Evolutionary conservation across 2,888 invertebrate species (phyloP).

Genomic region (Hirtodrosophila duncani): DNA sequence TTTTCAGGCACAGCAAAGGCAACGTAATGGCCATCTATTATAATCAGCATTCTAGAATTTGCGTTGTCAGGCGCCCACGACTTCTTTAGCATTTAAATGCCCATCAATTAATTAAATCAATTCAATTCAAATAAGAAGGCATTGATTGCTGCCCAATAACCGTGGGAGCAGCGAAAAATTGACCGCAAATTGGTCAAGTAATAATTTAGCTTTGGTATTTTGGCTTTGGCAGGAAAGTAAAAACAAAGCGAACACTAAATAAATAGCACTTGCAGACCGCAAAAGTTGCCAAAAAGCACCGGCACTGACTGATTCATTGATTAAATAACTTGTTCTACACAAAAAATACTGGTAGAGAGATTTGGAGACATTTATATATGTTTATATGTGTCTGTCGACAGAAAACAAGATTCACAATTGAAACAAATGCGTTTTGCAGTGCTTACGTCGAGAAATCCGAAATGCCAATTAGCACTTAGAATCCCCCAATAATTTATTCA

Average conservation of each 20-base stretch:
- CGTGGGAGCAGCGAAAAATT: slow-evolving; percentile 49
- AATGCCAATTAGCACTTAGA: slow-evolving; percentile 38
- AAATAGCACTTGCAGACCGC: slow-evolving; percentile 31
- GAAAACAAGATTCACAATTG: slow-evolving; percentile 26
- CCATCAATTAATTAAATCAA: slow-evolving; percentile 58
- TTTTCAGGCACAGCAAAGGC: slow-evolving; percentile 6
- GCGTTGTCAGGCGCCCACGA: slow-evolving; percentile 43
- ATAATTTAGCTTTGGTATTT: slow-evolving; percentile 45
- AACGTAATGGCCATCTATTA: slow-evolving; percentile 21
- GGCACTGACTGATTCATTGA: slow-evolving; percentile 27
- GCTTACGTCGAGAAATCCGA: slow-evolving; percentile 16
- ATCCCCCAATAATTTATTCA: slow-evolving; percentile 6
- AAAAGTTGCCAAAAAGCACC: slow-evolving; percentile 24
- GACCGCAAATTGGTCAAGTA: slow-evolving; percentile 33
- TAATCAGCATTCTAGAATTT: slow-evolving; percentile 52
- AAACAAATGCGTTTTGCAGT: slow-evolving; percentile 20
- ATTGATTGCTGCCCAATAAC: slow-evolving; percentile 42
- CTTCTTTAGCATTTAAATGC: slow-evolving; percentile 27
- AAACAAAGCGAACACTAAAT: slow-evolving; percentile 37
- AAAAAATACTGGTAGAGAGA: slow-evolving; percentile 6
- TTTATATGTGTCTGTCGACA: slow-evolving; percentile 14
- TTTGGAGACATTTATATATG: slow-evolving; percentile 9
- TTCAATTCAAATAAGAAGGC: slow-evolving; percentile 43
- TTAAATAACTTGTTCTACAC: slow-evolving; percentile 43
- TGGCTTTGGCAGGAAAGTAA: slow-evolving; percentile 7